phyloP scores from a whole-genome alignment of 2,113 vertebrate genomes.

The Motacilla tschutschensis region DNA sequence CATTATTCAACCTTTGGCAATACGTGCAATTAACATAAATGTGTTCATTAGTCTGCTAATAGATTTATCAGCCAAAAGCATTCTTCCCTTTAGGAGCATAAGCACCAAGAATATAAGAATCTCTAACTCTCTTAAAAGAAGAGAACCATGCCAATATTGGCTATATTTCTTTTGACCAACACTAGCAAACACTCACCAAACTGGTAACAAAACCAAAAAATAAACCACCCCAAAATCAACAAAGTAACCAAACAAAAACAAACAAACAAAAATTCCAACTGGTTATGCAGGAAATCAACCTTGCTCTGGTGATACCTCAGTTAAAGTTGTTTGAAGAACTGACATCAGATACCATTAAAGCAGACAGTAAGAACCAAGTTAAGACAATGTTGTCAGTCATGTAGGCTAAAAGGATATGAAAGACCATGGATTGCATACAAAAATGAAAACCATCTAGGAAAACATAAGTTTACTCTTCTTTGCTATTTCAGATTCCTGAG shows the following conservation, averaged over 20 bases:
- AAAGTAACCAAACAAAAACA: not conserved
- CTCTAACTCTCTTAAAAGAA: not conserved
- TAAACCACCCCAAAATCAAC: not conserved
- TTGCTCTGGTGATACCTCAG: not conserved
- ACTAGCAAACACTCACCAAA: not conserved
- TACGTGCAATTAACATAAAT: constrained; percentile 25
- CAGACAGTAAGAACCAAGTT: not conserved
- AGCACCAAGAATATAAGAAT: not conserved
- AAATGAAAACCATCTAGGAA: not conserved
- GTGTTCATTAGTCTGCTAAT: constrained; percentile 8
- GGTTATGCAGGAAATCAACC: not conserved
- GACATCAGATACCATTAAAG: not conserved
- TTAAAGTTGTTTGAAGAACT: not conserved
- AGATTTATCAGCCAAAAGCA: not conserved
- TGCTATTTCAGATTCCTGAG: not conserved
- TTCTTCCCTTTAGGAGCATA: not conserved
- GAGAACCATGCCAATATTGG: not conserved
- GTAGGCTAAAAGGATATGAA: not conserved
- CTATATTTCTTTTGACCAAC: not conserved
- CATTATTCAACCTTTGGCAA: constrained; percentile 3
- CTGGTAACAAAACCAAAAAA: not conserved
- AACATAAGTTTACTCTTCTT: not conserved
- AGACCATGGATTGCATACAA: not conserved
- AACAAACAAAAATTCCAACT: too few species aligned
- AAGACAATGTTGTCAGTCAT: not conserved